Evolutionary conservation across 2,797 vertebrate species (phyloP), one percentile per base, ranked within the genome.

Genomic region (Thamnophis elegans): DNA sequence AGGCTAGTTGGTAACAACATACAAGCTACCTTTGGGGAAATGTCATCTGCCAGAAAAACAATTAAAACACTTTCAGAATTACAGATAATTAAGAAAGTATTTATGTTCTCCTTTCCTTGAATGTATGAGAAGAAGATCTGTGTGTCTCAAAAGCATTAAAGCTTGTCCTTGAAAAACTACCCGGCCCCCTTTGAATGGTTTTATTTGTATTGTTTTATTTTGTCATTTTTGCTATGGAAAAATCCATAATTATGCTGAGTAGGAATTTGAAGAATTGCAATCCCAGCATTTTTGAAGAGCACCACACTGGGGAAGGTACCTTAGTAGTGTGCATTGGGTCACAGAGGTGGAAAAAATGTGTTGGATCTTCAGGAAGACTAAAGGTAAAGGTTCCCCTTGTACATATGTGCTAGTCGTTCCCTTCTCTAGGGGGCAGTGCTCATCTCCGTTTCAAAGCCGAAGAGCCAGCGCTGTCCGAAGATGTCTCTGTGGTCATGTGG

Each of bases 221-320:
- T 82, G 36, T 18, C 47, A 9, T 82, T 82, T 82, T 82, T 20
- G 9, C 36, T 47, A 25, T 47, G 73, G 73, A 82, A 82, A 73
- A 82, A 82, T 25, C 36, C 36, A 25, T 82, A 11, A 25, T 82
- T 82, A 58, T 42, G 55, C 14, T 1, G 32, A 55, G n/a, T 18
- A 56, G 22, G 1, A 54, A 53, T 60, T 16, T 56, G 47, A 36
- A 62, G 42, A 47, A 56, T 20, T 25, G 51, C 56, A 14, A 56
- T 36, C 25, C 14, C 22, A 51, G 36, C 4, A 22, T 59, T 28
- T 54, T 18, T 47, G 62, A 65, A 1, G 14, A 0, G 11, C 89
- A 28, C 20, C 14, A 58, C 32, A 0, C 51, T 53, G 25, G 13
- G 59, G 55, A 9, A 13, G 1, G 18, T 0, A 0, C 89, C 28